Evolutionary conservation across 2,113 vertebrate species (phyloP).

Genomic region (Tylochromis polylepis): DNA sequence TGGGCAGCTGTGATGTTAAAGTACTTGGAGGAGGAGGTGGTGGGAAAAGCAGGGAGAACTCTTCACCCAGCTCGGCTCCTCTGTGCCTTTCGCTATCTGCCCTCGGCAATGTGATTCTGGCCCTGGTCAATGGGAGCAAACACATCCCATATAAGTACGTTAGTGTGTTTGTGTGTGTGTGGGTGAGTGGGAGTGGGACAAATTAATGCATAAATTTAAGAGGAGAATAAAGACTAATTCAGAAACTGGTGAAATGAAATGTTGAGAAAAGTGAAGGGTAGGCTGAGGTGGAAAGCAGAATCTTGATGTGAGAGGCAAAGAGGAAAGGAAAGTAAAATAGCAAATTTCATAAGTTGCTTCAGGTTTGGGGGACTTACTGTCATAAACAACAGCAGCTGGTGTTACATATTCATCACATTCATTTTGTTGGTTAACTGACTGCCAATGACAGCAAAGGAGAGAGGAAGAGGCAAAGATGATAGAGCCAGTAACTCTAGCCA

Average conservation of each 20-base stretch:
- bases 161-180: neutral
- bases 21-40: conserved; percentile 73
- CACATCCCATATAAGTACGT: conserved; percentile 98
- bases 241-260: neutral
- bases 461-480: neutral
- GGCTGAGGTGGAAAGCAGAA: neutral
- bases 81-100: conserved; percentile 92
- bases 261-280: neutral
- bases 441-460: conserved; percentile 12
- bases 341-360: conserved; percentile 3
- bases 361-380: conserved; percentile 43
- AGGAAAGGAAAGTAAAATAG: neutral
- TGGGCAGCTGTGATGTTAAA: conserved; percentile 91
- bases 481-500: neutral
- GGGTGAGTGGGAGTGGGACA: neutral
- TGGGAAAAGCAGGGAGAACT: conserved; percentile 46
- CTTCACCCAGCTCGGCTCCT: conserved; percentile 71
- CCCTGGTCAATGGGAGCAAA: conserved; percentile 98
- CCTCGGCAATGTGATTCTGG: conserved; percentile 95
- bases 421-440: conserved; percentile 40
- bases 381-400: conserved; percentile 68
- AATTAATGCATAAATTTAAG: neutral
- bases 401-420: conserved; percentile 62
- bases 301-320: neutral
- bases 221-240: neutral